Percentiles rank a stretch among this genome's conserved stretches.
Conservation (phyloP, 2,888 invertebrate genomes). For the Pecten maximus region DNA sequence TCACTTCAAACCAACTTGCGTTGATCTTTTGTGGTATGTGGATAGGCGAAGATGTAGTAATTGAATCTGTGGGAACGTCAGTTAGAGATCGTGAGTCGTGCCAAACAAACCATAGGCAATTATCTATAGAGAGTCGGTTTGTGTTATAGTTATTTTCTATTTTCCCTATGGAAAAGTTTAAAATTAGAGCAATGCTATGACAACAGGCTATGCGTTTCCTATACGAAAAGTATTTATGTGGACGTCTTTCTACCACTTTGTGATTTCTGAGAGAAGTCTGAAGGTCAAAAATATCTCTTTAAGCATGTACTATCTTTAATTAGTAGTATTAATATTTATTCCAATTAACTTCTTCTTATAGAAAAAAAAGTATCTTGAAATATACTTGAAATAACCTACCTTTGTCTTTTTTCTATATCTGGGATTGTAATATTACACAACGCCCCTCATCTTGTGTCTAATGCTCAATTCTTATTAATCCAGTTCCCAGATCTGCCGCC, state of each 20-base stretch:
- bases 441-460: neutral
- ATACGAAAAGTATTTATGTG: neutral
- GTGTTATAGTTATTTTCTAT: neutral
- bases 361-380: too few relatives aligned
- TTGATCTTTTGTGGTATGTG: constrained; percentile 33
- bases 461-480: neutral
- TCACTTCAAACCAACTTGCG: constrained; percentile 18
- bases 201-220: neutral
- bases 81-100: neutral
- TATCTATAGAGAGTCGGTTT: neutral
- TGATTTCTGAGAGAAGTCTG: neutral
- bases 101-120: constrained; percentile 21
- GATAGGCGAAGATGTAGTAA: constrained; percentile 13
- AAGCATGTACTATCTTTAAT: neutral
- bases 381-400: too few relatives aligned
- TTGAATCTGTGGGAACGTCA: neutral
- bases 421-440: neutral
- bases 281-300: neutral
- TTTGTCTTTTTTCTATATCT: neutral
- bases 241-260: neutral
- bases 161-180: neutral
- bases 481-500: constrained; percentile 15
- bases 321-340: neutral
- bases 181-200: neutral
- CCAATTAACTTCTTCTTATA: neutral